Evolutionary conservation across 2,888 invertebrate species (phyloP), one percentile per base, ranked within the genome.

Genomic region (Acleris literana): DNA sequence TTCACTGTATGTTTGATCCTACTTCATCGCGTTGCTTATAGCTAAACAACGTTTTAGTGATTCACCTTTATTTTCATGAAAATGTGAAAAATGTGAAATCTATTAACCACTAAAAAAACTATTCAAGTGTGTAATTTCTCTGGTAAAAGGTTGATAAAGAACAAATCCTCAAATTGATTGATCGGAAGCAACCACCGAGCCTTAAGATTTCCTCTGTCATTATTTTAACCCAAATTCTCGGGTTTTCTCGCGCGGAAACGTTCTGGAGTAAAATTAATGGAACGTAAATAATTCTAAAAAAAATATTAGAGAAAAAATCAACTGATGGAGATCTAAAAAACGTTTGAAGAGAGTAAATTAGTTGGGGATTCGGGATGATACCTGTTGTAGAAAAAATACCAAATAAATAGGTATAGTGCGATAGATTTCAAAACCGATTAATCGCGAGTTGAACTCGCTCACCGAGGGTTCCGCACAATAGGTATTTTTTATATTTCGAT

Each of bases 301-400:
- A 66, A 62, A 61, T 66, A 66, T 60, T 17, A 22, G 18, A 33
- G 46, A 46, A 33, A 52, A 66, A 60, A 66, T 66, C 61, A 48
- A 61, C 48, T 59, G 55, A 65, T 51, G 60, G 52, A 29, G 56
- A 55, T 53, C 52, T 61, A 18, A 53, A 55, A 49, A 49, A 22
- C 53, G 25, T 61, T 66, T 66, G 61, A 61, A 66, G 64, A 54
- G 51, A 52, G 59, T 17, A 52, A 66, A 62, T 66, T 66, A 62
- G 52, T 52, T 51, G 5, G 46, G 18, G 4, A 13, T 16, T 11
- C 25, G 22, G n/a, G n/a, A 25, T 46, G 56, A 39, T 39, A 39
- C 11, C 11, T 39, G 33, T 13, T 39, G 13, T 3, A 11, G 33
- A 39, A 39, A 39, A 39, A 39, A 3, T 3, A 3, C 6, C 20